Evolutionary conservation across 2,113 vertebrate species (phyloP), one percentile per base, ranked within the genome.

Genomic region (Tonatia bakeri): DNA sequence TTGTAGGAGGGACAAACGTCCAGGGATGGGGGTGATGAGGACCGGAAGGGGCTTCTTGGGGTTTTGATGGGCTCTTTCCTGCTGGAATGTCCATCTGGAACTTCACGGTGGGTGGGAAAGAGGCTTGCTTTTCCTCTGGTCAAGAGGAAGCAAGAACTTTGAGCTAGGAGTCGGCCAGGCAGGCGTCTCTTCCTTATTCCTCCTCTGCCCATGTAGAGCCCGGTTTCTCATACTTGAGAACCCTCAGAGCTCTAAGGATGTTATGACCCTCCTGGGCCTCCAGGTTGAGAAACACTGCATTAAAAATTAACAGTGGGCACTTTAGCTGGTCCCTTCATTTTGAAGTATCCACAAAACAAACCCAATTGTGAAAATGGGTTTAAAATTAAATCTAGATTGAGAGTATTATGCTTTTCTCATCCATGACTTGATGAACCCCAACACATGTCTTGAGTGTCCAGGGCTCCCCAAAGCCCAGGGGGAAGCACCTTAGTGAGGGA

Each of bases 261-360:
- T 5, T 33, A 4, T 5, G 33, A 54, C 20, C 19, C 11, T 64
- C 43, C 52, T 10, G 50, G 56, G 28, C 19, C n/a, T 26, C 17
- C n/a, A 36, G 67, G 50, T 47, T 73, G 72, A 90, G 65, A 92
- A 90, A 16, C 1, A 12, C 24, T 38, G 20, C 70, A 1, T 24
- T 33, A 20, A 59, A 54, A 50, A 73, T 17, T 3, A 59, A 69
- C 64, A 56, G 72, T 28, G 13, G 43, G 14, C 20, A 10, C 40
- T 4, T 14, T 2, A 4, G 5, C 31, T 6, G 13, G 65, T 8
- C 14, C 38, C 7, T 81, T 20, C 2, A 0, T 45, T 65, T 36
- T 13, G 24, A 67, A 40, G 13, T 47, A 10, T 26, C 47, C 52
- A 40, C 15, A 10, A 22, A 72, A 80, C 38, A 54, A 40, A 52